Evolutionary conservation across 2,797 vertebrate species (phyloP), one percentile per base, ranked within the genome.

Genomic region (Pangasius krempfi): DNA sequence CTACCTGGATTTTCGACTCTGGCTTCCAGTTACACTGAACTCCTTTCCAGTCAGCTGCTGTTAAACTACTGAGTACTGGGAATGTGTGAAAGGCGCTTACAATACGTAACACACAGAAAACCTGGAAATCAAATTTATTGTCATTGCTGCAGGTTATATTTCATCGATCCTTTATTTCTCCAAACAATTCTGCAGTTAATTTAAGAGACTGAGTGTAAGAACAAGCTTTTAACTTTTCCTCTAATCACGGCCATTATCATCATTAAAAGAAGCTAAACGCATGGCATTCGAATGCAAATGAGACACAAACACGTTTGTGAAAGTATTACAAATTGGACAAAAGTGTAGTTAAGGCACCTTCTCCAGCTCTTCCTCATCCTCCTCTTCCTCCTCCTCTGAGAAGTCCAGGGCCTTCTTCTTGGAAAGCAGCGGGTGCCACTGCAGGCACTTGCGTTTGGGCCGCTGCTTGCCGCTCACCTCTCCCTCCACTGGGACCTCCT

Each of bases 381-480:
- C 98, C 1, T 99, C 98, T 62, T 99, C 98, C 25, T 99, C 98
- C 89, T 99, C 98, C 93, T 99, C 98, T 30, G 98, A 99, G 94
- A 99, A 99, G 90, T 99, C 98, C 92, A 98, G 95, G 70, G 97
- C 96, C 93, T 99, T 99, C 93, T 99, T 99, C 93, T 99, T 99
- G 92, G 98, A 98, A 87, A 99, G 97, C 89, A 99, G 96, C 2
- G 98, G 98, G 94, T 99, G 98, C 98, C 98, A 99, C 96, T 99
- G 98, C 91, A 99, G 97, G 94, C 98, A 99, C 96, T 98, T 99
- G 66, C 98, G 97, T 94, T 98, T 99, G 91, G 98, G 98, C 90
- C 98, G 96, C 93, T 99, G 96, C 93, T 99, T 99, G 87, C 96
- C 97, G 91, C 97, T 94, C 92, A 97, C 96, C 95, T 99, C 98